phyloP scores from a whole-genome alignment of 2,797 vertebrate genomes.

The Miichthys miiuy region DNA sequence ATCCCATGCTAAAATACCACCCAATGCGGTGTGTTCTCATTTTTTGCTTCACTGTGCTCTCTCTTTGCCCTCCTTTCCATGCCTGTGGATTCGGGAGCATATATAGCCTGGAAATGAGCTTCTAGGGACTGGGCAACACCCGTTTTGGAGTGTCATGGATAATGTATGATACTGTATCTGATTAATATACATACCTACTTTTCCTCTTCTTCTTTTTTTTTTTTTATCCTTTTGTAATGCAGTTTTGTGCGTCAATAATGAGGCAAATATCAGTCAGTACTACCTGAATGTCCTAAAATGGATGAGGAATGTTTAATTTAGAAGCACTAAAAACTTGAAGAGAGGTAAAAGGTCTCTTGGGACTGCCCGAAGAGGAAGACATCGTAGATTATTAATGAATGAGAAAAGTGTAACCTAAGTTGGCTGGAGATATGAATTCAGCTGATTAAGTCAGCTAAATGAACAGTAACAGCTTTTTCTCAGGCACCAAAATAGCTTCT shows the following conservation, averaged over 20 bases:
- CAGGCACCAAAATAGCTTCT: not conserved
- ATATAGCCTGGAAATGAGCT: slow-evolving; percentile 64
- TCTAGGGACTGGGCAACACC: slow-evolving; percentile 42
- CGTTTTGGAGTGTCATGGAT: slow-evolving; percentile 41
- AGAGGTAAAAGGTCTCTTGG: slow-evolving; percentile 22
- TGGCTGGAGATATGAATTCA: slow-evolving; percentile 10
- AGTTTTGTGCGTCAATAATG: slow-evolving; percentile 10
- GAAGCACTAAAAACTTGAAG: slow-evolving; percentile 8
- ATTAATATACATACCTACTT: not conserved
- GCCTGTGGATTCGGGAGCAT: slow-evolving; percentile 61
- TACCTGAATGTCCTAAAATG: slow-evolving; percentile 6
- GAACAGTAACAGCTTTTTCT: not conserved
- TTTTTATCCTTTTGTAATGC: not conserved
- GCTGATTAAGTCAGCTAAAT: slow-evolving; percentile 7
- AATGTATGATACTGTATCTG: slow-evolving; percentile 37
- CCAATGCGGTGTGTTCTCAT: slow-evolving; percentile 76
- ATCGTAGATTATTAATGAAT: slow-evolving; percentile 33
- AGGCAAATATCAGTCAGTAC: slow-evolving; percentile 20
- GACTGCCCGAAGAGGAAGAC: slow-evolving; percentile 8
- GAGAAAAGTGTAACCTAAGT: slow-evolving; percentile 5
- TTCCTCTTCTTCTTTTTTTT: not conserved
- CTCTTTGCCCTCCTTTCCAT: slow-evolving; percentile 71
- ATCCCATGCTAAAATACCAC: slow-evolving; percentile 75
- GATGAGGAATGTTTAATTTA: slow-evolving; percentile 3
- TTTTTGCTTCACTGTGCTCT: slow-evolving; percentile 66